These are phyloP conservation scores for Porites lutea DNA, from an alignment of 64 coral and sea anemone species.

Conservation along the genomic window DNA sequence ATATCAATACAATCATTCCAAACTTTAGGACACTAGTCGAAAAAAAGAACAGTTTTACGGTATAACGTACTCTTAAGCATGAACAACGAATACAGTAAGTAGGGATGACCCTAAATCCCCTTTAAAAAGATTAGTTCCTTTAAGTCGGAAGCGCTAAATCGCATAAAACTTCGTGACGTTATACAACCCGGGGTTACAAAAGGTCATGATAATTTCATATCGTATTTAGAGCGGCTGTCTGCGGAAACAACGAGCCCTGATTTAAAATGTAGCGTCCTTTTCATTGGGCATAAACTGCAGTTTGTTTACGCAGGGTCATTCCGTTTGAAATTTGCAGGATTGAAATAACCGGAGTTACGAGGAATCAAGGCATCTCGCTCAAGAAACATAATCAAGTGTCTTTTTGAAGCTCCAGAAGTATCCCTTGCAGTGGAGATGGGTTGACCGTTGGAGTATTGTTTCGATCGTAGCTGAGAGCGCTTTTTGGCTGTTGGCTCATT, in stretches of 20 bases:
- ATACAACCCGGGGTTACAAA: neutral
- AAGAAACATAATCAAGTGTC: neutral
- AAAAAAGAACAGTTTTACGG: neutral
- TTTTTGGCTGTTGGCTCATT: neutral
- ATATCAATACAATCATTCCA: neutral
- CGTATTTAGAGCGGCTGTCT: neutral
- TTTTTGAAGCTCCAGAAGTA: neutral
- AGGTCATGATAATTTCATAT: constrained; percentile 19
- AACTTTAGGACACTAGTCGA: neutral
- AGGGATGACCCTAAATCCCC: neutral
- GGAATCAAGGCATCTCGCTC: neutral
- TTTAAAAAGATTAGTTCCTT: neutral
- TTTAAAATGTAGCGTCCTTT: constrained; percentile 18
- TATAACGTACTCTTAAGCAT: neutral
- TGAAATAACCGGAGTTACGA: neutral
- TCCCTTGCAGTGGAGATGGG: neutral
- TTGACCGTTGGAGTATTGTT: neutral
- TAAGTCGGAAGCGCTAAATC: neutral
- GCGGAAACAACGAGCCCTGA: neutral
- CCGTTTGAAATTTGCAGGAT: neutral
- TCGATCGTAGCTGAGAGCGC: neutral
- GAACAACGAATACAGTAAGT: neutral
- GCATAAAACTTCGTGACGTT: neutral
- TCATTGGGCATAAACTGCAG: neutral
- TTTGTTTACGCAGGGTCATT: neutral